These are phyloP conservation scores for Eleutherodactylus coqui DNA, from an alignment of 2,797 vertebrate genomes.

Conservation along the genomic window DNA sequence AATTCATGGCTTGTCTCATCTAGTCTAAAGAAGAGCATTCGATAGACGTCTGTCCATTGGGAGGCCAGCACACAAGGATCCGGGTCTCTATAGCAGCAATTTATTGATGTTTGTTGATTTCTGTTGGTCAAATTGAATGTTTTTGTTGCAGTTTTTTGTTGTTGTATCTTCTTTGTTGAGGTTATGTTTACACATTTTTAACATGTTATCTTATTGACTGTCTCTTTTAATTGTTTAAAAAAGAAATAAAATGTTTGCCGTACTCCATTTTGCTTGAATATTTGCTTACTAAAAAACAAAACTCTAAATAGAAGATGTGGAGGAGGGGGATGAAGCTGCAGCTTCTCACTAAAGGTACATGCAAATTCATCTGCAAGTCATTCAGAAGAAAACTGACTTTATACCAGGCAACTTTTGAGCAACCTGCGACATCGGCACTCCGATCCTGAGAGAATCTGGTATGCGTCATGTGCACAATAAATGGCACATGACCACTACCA, in stretches of 20 bases:
- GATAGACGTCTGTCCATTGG: background rate
- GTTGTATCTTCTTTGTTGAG: background rate
- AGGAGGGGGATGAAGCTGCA: background rate
- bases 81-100: background rate
- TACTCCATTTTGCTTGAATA: background rate
- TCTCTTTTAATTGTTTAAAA: background rate
- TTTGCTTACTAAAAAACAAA: background rate
- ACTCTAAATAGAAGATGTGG: background rate
- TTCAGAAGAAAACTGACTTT: too few species aligned
- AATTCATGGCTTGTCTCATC: background rate
- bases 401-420: too few species aligned
- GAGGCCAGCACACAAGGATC: background rate
- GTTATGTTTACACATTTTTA: constrained; percentile 4
- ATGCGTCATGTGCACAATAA: too few species aligned
- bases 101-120: background rate
- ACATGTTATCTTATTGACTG: background rate
- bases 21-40: background rate
- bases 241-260: background rate
- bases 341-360: too few species aligned
- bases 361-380: too few species aligned
- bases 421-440: too few species aligned
- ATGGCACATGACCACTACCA: too few species aligned
- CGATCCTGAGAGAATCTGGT: too few species aligned
- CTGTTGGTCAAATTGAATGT: background rate
- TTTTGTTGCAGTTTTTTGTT: background rate